Base-by-base conservation (phyloP, 2,113 vertebrate species). In the Condylura cristata region DNA sequence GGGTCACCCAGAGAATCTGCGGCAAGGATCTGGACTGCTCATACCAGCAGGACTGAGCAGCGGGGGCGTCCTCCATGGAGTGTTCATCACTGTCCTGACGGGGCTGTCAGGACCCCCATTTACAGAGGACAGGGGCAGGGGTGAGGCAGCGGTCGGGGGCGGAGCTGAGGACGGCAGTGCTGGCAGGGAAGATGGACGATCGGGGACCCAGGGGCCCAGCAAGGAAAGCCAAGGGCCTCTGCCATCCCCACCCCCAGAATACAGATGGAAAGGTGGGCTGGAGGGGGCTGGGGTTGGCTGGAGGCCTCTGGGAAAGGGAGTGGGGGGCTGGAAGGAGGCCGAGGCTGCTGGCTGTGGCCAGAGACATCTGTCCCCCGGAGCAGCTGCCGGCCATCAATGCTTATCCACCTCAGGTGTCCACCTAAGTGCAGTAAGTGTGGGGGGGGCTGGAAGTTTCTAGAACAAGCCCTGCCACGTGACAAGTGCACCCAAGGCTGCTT, bases 21-120 rank as follows among this genome's bases (percentile, higher is more conserved):
- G 5, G 9, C n/a, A n/a, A 44, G 32, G n/a, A 28, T 56, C 91
- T 44, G 30, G 56, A 32, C 9, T 26, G 10, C 51, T 8, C 34
- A 1, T 9, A 22, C 7, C 1, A 3, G 48, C 26, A 11, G 76
- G 39, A 32, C 71, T 3, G 18, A 11, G 39, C 75, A 10, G 0
- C 11, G 0, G 3, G 0, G 0, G 16, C 6, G 0, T 41, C 39
- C 12, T 3, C 2, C 26, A 10, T 41, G 0, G 63, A n/a, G 39
- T 51, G 39, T 26, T 41, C 24, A 1, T 34, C 37, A 1, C 16
- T 2, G 20, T 37, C 30, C 74, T 44, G 28, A 0, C 0, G 9
- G 18, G 61, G 28, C n/a, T 26, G 7, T 1, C 6, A 24, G 65
- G 30, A 16, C 6, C 41, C 75, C 17, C 6, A 51, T 17, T 30